Base-by-base conservation (phyloP, 2,888 invertebrate species). In the Ethmia dodecea region DNA sequence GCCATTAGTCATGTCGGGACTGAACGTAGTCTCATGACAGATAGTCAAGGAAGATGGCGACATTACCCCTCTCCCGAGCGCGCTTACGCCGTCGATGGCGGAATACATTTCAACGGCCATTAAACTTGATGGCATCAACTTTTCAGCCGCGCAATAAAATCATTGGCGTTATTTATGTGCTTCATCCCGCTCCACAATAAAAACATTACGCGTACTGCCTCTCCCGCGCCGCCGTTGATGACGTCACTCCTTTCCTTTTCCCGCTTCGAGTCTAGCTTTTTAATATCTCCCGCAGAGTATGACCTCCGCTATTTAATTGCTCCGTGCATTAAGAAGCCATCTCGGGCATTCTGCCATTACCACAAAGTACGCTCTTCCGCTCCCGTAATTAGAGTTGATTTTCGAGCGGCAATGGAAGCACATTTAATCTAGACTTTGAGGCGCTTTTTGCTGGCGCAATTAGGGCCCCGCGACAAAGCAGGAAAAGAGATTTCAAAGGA, bases 391-490 rank as follows among this genome's bases (percentile, higher is more conserved):
- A 61, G 35, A 48, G 62, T 43, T 49, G 14, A 42, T 37, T 47
- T 47, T 62, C 27, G 32, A 42, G 28, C 31, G 37, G 22, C 29
- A 26, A 18, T 27, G 30, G 29, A 15, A 24, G 61, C 62, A 61
- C 64, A 62, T 71, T 75, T 70, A 75, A 76, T 77, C 70, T 68
- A 64, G 68, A 67, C 65, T 63, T 59, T 54, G 64, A 57, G 60
- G 63, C 62, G 68, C 57, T 77, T 73, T 73, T 72, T 72, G 70
- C 63, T 47, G 43, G 54, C 55, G 69, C 70, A 78, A 78, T 75
- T 76, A 80, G 67, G 60, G 51, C 44, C 49, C 53, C 46, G 50
- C 64, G 69, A 68, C 72, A 71, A 64, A 67, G 69, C 55, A 47
- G 53, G 55, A 45, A 56, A 56, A 63, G 64, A 71, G 70, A 66